Base-by-base conservation (phyloP, 2,113 vertebrate genomes). In the Odontophorus gujanensis region DNA sequence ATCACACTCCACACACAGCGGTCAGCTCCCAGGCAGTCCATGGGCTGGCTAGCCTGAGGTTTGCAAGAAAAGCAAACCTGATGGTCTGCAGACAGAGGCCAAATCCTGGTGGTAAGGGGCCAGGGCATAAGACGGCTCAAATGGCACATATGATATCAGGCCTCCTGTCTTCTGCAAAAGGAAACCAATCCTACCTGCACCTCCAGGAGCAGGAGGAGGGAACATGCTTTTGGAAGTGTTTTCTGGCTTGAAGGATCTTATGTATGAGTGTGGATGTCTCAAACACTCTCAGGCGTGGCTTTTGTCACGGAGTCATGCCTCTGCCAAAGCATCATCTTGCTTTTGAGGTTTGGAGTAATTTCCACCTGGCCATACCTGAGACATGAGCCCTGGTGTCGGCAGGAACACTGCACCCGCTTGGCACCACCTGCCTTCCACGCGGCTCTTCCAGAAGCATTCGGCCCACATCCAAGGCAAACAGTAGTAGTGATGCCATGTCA, bases 251-350 rank as follows among this genome's bases (percentile, higher is more conserved):
- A 68, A 86, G 51, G 48, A 88, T 85, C 85, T 51, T 30, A 78
- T 11, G 53, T 88, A 88, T 69, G 75, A 90, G n/a, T 38, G 58
- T 34, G 68, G 30, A 38, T 92, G 48, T 42, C 57, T 75, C 85
- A 79, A 68, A 88, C 34, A 65, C 66, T 69, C 93, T 73, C 80
- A 75, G 91, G 36, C 87, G 53, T 94, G 93, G 45, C 76, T 86
- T 76, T 69, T 97, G 94, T 97, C 91, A 95, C 28, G 21, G 69
- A 95, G 87, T 72, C 91, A 79, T 66, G 24, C 43, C 36, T 80
- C 32, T 94, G 94, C 87, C 91, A 96, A 95, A 95, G 80, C 80
- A 92, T 65, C 66, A 75, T 88, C 76, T 48, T 47, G 5, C 42
- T 71, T 85, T 68, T 90, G 85, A 88, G 91, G 85, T 91, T 92